These are phyloP conservation scores for Matsumurasca onukii DNA, from an alignment of 1,140 invertebrate genomes.

Conservation along the genomic window DNA sequence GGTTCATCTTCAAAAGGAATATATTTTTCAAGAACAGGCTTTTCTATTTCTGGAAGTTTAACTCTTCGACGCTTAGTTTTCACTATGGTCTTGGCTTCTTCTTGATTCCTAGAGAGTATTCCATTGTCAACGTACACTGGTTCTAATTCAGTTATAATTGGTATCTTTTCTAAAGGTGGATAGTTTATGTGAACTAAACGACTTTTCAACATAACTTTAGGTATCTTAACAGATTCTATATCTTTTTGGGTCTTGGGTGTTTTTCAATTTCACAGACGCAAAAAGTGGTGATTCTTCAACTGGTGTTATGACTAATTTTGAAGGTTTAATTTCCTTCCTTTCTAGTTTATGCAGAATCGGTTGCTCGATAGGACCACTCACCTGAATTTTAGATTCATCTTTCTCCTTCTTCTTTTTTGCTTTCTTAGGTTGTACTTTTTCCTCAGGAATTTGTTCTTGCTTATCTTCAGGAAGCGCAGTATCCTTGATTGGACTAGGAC, in stretches of 20 bases:
- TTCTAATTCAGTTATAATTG: conserved; percentile 41
- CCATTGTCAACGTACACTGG: conserved; percentile 55
- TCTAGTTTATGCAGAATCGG: conserved; percentile 40
- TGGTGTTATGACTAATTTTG: conserved; percentile 49
- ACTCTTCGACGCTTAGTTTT: conserved; percentile 57
- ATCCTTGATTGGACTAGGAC: conserved; percentile 44
- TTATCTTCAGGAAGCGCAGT: conserved; percentile 40
- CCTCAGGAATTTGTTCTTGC: conserved; percentile 37
- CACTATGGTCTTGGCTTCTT: conserved; percentile 62
- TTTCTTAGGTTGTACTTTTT: conserved; percentile 25
- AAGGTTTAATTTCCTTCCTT: conserved; percentile 50
- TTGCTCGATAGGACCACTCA: conserved; percentile 12
- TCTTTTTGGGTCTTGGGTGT: conserved; percentile 55
- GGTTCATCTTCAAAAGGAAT: conserved; percentile 48
- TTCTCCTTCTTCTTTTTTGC: conserved; percentile 37
- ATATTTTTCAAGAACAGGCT: conserved; percentile 53
- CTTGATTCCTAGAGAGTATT: conserved; percentile 65
- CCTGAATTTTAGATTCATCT: not conserved
- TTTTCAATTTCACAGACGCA: conserved; percentile 63
- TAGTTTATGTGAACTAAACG: conserved; percentile 55
- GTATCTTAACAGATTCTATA: conserved; percentile 52
- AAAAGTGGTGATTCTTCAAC: conserved; percentile 57
- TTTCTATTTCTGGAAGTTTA: conserved; percentile 49
- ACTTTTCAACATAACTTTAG: conserved; percentile 65
- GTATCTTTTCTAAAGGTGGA: conserved; percentile 48